Evolutionary conservation across 1,140 invertebrate genomes (phyloP).

Genomic region (Anthonomus grandis): DNA sequence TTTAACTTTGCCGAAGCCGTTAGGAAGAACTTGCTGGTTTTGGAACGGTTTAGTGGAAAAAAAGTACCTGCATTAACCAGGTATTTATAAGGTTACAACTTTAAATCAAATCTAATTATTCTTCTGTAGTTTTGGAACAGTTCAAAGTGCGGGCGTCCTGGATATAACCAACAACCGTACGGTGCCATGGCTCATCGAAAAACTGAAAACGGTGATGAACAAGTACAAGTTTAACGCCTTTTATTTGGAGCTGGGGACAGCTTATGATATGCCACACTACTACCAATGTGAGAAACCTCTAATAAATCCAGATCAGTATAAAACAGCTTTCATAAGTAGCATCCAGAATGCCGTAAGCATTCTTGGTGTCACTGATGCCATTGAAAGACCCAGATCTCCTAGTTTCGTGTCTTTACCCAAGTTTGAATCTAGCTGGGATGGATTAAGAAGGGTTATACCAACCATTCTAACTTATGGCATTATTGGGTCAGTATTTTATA

Average conservation of each 20-base stretch:
- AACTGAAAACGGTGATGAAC: conserved; percentile 66
- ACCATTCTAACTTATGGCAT: conserved; percentile 83
- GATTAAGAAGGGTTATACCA: conserved; percentile 78
- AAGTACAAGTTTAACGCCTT: conserved; percentile 84
- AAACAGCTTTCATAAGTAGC: conserved; percentile 66
- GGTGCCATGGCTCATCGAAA: conserved; percentile 73
- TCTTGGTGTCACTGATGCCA: conserved; percentile 79
- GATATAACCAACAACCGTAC: conserved; percentile 81
- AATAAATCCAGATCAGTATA: conserved; percentile 78
- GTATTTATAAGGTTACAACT: neutral
- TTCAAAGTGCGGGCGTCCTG: conserved; percentile 73
- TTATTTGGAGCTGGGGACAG: conserved; percentile 86
- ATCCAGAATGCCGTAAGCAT: conserved; percentile 64
- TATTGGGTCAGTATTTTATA: conserved; percentile 54
- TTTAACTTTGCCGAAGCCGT: conserved; percentile 75
- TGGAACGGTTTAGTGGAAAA: conserved; percentile 67
- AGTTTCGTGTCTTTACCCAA: conserved; percentile 85
- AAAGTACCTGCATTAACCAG: conserved; percentile 69
- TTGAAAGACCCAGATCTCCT: conserved; percentile 74
- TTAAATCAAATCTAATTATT: neutral
- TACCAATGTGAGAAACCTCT: conserved; percentile 71
- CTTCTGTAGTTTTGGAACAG: conserved; percentile 62
- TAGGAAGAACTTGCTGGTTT: conserved; percentile 64
- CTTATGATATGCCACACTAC: conserved; percentile 81
- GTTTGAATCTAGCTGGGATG: conserved; percentile 84